A percentile compares a stretch with the other conserved stretches of the same genome.
phyloP scores from a whole-genome alignment of 2,113 vertebrate genomes.

The Mesembrinibis cayennensis region DNA sequence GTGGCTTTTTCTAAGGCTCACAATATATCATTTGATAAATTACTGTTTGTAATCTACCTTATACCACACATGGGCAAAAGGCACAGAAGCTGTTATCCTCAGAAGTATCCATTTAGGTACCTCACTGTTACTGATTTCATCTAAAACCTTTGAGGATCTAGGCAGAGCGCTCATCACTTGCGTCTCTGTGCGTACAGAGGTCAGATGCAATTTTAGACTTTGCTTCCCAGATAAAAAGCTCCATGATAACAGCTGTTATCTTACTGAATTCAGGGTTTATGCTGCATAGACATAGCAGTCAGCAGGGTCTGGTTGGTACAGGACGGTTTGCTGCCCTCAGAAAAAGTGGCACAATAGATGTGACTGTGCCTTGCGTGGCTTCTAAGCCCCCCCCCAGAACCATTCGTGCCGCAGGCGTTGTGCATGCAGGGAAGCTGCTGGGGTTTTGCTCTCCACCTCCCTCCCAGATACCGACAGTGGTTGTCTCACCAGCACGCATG shows the following conservation, averaged over 20 bases:
- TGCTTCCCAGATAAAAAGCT: not conserved
- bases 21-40: not conserved
- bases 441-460: not conserved
- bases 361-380: not conserved
- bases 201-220: slow-evolving; percentile 22
- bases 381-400: not conserved
- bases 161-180: not conserved
- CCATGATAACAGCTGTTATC: not conserved
- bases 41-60: not conserved
- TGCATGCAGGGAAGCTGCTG: not conserved
- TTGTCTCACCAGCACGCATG: not conserved
- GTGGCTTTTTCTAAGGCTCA: not conserved
- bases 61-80: not conserved
- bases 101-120: not conserved
- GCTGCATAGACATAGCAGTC: not conserved
- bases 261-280: not conserved
- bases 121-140: not conserved
- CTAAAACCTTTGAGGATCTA: not conserved
- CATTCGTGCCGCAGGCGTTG: accelerated
- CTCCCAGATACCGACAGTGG: not conserved
- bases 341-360: not conserved
- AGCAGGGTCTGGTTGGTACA: not conserved
- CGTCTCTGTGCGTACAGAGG: not conserved
- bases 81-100: not conserved
- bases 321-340: not conserved